Percentiles rank a stretch among this genome's conserved stretches.
These are phyloP conservation scores for Pomacea canaliculata DNA, from an alignment of 2,888 invertebrate genomes.

Conservation along the genomic window DNA sequence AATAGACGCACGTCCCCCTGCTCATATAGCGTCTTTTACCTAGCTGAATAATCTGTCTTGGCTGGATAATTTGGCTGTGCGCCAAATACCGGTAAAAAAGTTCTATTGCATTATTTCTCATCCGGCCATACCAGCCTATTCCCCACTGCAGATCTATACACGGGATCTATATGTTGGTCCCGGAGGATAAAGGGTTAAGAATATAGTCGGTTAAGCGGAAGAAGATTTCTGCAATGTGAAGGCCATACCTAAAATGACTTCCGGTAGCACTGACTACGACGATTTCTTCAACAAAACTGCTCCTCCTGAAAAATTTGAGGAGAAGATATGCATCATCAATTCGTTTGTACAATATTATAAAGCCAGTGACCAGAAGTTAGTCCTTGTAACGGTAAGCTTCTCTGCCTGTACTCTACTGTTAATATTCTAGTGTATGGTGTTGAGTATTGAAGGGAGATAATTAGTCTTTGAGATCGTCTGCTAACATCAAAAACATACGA, in stretches of 20 bases:
- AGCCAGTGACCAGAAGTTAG: slow-evolving; percentile 77
- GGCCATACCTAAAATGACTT: slow-evolving; percentile 3
- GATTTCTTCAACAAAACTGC: slow-evolving; percentile 50
- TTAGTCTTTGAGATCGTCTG: background rate
- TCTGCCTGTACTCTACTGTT: too few species aligned
- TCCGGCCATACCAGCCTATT: too few species aligned
- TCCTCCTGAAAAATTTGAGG: slow-evolving; percentile 45
- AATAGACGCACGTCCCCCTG: too few species aligned
- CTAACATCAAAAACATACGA: background rate
- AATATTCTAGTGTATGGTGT: background rate
- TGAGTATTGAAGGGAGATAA: background rate
- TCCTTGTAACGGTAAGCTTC: slow-evolving; percentile 75
- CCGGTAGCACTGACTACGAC: slow-evolving; percentile 33
- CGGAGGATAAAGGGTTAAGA: background rate
- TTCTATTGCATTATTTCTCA: too few species aligned
- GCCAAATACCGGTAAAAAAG: too few species aligned
- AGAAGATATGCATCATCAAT: slow-evolving; percentile 36
- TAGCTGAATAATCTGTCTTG: too few species aligned
- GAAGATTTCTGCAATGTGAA: background rate
- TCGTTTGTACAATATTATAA: slow-evolving; percentile 41
- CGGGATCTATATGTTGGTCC: too few species aligned
- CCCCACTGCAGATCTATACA: too few species aligned
- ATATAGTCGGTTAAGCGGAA: background rate
- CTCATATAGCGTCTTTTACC: too few species aligned
- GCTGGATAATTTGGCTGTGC: too few species aligned